Evolutionary conservation across 2,797 vertebrate genomes (phyloP), one percentile per base, ranked within the genome.

Genomic region (Tauraco hartlaubi): DNA sequence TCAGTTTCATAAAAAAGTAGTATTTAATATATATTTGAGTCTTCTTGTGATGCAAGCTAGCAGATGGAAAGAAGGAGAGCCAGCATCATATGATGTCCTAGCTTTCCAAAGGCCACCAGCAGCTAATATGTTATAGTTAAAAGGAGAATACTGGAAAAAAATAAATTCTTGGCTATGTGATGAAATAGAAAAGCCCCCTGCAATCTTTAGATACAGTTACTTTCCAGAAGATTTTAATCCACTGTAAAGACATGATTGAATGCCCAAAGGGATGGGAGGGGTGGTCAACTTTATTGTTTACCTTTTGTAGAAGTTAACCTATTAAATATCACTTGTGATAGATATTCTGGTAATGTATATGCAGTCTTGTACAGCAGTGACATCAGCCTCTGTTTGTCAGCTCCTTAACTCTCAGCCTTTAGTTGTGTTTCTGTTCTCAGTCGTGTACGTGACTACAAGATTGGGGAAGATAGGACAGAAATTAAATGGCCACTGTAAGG

Each of bases 61-160:
- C 94, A 97, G 96, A 96, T 96, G 95, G 95, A 88, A 96, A 46
- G 95, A 94, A 85, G 79, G 78, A 94, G 82, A 96, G 94, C 92
- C 95, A 96, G 79, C 64, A 76, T 94, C 90, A 86, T 78, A 88
- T 56, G 73, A 88, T 95, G 63, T 0, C 17, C 87, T 80, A 56
- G 85, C 82, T 95, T 95, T 96, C 79, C 92, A 96, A 95, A 91
- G 88, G 92, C 88, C 80, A 94, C 88, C 79, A 95, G 63, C 91
- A 96, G 88, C 63, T 94, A 71, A 56, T 87, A 86, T 39, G 59
- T 55, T 92, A 90, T 58, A 88, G 66, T 84, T 86, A 90, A 92
- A 94, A 86, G 76, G 71, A 92, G 73, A 88, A 94, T 55, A 76
- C 17, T 56, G 29, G 55, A 15, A 68, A 72, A 72, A 92, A 93